Evolutionary conservation across 2,113 vertebrate species (phyloP), one percentile per base, ranked within the genome.

Genomic region (Oreotrochilus melanogaster): DNA sequence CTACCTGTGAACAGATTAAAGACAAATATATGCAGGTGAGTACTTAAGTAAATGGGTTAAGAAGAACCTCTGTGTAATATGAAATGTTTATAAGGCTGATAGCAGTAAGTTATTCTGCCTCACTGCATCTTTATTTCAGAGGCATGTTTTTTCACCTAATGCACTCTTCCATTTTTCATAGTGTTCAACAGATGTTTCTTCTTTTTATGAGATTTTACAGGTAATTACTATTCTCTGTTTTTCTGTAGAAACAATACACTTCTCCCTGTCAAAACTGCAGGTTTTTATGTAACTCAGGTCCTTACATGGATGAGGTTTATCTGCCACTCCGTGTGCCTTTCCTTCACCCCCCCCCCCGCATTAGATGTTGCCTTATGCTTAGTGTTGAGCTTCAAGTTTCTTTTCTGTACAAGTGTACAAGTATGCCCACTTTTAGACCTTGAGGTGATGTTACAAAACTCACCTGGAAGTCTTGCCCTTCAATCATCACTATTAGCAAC

Each of bases 21-120:
- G 99, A 99, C 98, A 99, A 99, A 87, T 99, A 99, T 76, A 99
- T 99, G 99, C 99, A 99, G 99, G 99, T 99, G 96, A 93, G 95
- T 94, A 58, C 54, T 71, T 35, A 1, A 76, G 25, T 64, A 67
- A 85, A 33, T 43, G 84, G 27, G 30, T 71, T 67, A 71, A 61
- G 50, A 53, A 83, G 60, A 64, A 33, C 37, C 22, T 64, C 28
- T 91, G 45, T 61, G 35, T 48, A 86, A 7, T 48, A 51, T 2
- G 7, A 56, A 48, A 58, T 53, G 85, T 87, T 78, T 43, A 17
- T 31, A 66, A 71, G 37, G n/a, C 31, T 64, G 64, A 57, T 42
- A 56, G 14, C 31, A 71, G 18, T 51, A 60, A 37, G 30, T 61
- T 87, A 21, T 2, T 83, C 23, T 82, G 58, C 43, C 48, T 64